phyloP scores from a whole-genome alignment of 2,113 vertebrate species.

The Leptobrachium leishanense region DNA sequence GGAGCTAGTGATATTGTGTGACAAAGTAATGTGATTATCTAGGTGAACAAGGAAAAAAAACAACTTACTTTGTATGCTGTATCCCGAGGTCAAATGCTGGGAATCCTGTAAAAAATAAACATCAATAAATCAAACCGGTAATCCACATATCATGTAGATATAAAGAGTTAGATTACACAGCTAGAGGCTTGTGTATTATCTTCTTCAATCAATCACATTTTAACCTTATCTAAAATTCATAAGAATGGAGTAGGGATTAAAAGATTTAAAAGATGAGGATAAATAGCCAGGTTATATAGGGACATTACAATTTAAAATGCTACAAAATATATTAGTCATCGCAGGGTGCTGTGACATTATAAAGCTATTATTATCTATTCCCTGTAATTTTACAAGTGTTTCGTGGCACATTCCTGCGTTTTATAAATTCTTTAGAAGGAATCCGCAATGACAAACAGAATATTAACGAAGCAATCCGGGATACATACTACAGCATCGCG shows the following conservation, averaged over 20 bases:
- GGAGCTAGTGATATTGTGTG: not conserved
- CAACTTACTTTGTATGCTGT: constrained; percentile 90
- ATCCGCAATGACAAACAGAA: not conserved
- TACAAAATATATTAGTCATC: constrained; percentile 8
- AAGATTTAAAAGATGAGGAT: constrained; percentile 19
- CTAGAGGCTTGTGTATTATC: constrained; percentile 24
- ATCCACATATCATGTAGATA: constrained; percentile 43
- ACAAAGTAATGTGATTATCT: constrained; percentile 46
- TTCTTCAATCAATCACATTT: constrained; percentile 44
- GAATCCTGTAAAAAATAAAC: constrained; percentile 79
- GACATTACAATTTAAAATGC: constrained; percentile 18
- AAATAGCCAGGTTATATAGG: constrained; percentile 23
- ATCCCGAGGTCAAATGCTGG: constrained; percentile 89
- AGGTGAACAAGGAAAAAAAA: constrained; percentile 51
- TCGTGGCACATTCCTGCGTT: not conserved
- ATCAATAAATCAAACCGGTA: constrained; percentile 65
- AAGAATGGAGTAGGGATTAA: constrained; percentile 26
- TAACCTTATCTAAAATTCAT: constrained; percentile 42
- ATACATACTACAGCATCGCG: too few species aligned
- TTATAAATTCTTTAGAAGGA: not conserved
- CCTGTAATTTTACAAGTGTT: not conserved
- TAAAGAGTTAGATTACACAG: constrained; percentile 44
- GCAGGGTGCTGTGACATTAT: not conserved
- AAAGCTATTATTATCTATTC: constrained; percentile 2
- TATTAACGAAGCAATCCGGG: not conserved